A percentile compares a stretch with the other conserved stretches of the same genome.
These are phyloP conservation scores for Alligator sinensis DNA, from an alignment of 2,113 vertebrate genomes.

Conservation along the genomic window DNA sequence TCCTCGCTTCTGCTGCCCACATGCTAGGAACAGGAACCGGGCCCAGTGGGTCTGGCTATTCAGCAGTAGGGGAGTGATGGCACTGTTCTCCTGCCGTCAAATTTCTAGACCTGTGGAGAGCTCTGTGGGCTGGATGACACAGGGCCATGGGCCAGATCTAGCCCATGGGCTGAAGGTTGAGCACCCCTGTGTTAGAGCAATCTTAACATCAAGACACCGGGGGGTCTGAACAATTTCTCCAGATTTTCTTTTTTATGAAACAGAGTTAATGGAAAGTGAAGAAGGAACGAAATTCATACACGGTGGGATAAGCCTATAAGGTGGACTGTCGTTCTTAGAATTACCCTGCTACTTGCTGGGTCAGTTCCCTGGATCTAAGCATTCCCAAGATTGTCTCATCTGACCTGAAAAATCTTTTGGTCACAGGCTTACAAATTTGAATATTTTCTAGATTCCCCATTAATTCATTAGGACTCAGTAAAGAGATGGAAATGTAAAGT, in stretches of 20 bases:
- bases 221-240: not conserved
- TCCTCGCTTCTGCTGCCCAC: too few species aligned
- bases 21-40: too few species aligned
- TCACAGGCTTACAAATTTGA: fast-evolving
- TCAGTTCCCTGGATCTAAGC: fast-evolving
- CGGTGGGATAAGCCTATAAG: not conserved
- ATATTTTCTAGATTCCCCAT: not conserved
- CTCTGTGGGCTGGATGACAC: too few species aligned
- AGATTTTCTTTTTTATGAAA: not conserved
- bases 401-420: not conserved
- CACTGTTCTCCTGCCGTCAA: too few species aligned
- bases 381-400: not conserved
- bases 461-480: not conserved
- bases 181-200: not conserved
- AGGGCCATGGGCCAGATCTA: too few species aligned
- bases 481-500: not conserved
- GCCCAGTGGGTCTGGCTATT: too few species aligned
- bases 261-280: not conserved
- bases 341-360: not conserved
- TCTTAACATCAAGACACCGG: not conserved
- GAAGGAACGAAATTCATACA: not conserved
- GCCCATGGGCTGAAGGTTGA: too few species aligned
- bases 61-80: too few species aligned
- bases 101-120: too few species aligned
- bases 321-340: not conserved